Evolutionary conservation across 2,888 invertebrate species (phyloP).

Genomic region (Limnephilus marmoratus): DNA sequence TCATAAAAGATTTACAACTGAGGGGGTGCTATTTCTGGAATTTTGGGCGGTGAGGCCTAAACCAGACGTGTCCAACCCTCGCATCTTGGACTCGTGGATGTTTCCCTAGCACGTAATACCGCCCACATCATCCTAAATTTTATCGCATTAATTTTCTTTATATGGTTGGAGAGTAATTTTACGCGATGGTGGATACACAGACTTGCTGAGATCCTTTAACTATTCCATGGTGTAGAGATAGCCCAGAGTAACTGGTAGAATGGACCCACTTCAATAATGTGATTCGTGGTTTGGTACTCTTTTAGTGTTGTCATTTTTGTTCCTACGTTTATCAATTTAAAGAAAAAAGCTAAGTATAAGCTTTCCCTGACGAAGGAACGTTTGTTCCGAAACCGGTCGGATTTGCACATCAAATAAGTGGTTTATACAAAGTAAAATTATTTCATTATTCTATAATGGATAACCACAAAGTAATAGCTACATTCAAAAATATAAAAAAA

Average conservation of each 20-base stretch:
- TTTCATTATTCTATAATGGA: no score
- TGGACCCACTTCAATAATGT: background rate
- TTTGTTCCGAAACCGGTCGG: no score
- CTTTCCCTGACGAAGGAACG: no score
- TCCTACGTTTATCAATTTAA: no score
- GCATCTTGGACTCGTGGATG: background rate
- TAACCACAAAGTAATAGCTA: no score
- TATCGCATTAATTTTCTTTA: background rate
- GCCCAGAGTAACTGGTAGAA: background rate
- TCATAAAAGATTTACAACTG: conserved; percentile 46
- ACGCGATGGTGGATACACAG: background rate
- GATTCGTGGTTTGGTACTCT: background rate
- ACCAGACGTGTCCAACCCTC: background rate
- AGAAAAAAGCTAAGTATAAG: no score
- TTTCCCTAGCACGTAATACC: background rate
- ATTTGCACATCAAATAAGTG: no score
- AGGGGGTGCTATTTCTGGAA: conserved; percentile 26
- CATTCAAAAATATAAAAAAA: no score
- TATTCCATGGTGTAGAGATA: background rate
- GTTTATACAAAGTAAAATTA: no score
- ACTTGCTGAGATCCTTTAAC: no score
- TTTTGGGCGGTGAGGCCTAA: background rate
- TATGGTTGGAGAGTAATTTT: background rate
- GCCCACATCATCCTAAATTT: background rate
- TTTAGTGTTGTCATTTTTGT: background rate